These are phyloP conservation scores for Drosophila multiciliata DNA, from an alignment of 2,888 invertebrate genomes.

Conservation along the genomic window DNA sequence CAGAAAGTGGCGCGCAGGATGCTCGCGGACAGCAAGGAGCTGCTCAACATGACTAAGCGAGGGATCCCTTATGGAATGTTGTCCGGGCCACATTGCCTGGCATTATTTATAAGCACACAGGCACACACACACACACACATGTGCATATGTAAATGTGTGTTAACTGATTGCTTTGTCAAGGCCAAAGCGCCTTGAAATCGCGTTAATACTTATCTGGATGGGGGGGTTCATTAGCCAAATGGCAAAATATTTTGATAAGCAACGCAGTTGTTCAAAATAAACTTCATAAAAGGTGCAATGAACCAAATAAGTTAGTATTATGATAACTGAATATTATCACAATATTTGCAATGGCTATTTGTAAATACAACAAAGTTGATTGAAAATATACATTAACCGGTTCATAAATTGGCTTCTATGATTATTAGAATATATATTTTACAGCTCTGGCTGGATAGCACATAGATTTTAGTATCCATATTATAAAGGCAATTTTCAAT, in stretches of 20 bases:
- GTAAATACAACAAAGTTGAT: constrained; percentile 12
- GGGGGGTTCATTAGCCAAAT: constrained; percentile 57
- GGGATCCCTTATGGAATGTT: constrained; percentile 16
- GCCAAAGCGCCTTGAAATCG: constrained; percentile 14
- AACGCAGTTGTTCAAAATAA: neutral
- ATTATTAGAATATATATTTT: neutral
- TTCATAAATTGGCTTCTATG: neutral
- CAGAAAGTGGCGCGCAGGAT: constrained; percentile 39
- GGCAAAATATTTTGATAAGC: constrained; percentile 43
- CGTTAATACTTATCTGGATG: constrained; percentile 28
- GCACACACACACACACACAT: neutral
- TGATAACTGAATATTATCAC: constrained; percentile 11
- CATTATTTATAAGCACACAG: constrained; percentile 38
- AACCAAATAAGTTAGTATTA: neutral
- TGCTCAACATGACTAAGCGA: constrained; percentile 61
- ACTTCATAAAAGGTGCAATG: constrained; percentile 2
- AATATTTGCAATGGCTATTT: constrained; percentile 33
- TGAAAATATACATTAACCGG: neutral
- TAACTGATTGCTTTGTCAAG: constrained; percentile 46
- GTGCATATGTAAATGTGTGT: constrained; percentile 5
- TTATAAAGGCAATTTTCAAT: neutral
- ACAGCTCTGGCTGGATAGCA: neutral
- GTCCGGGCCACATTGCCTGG: neutral
- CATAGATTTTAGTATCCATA: neutral
- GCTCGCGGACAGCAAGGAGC: constrained; percentile 38